These are phyloP conservation scores for Caenorhabditis parvicauda DNA, from an alignment of 2,888 invertebrate species.

Conservation along the genomic window DNA sequence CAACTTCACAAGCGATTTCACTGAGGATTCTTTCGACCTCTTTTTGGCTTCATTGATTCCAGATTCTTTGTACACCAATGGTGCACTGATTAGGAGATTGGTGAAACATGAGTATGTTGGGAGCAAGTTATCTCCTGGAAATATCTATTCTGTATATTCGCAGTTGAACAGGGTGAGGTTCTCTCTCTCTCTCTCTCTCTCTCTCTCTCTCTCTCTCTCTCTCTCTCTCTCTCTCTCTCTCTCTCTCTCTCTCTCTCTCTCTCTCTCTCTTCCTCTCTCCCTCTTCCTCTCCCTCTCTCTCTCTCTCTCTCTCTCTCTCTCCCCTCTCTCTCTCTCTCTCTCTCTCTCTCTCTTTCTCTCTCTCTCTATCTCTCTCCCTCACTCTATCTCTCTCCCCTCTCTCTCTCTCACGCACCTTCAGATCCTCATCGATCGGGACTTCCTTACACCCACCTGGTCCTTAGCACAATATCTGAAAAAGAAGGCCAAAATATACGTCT, in stretches of 20 bases:
- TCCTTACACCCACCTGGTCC: slow-evolving; percentile 7
- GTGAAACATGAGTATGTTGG: no score
- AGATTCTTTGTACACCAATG: slow-evolving; percentile 13
- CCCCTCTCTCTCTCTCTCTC: no score
- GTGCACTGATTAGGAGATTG: no score
- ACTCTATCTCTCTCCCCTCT: no score
- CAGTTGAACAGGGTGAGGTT: background rate
- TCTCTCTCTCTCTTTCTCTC: no score
- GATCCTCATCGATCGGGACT: slow-evolving; percentile 18
- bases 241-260: slow-evolving; percentile 8
- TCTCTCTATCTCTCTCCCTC: no score
- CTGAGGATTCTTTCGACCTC: slow-evolving; percentile 14
- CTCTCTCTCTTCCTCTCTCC: slow-evolving; percentile 5
- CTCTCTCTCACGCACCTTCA: no score
- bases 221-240: background rate
- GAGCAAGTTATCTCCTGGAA: no score
- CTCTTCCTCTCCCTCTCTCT: background rate
- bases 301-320: background rate
- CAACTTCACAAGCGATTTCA: slow-evolving; percentile 10
- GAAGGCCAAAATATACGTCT: slow-evolving; percentile 14
- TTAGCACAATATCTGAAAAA: background rate
- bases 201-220: slow-evolving; percentile 9
- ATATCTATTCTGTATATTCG: background rate
- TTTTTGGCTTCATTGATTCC: slow-evolving; percentile 21
- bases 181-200: slow-evolving; percentile 2